These are phyloP conservation scores for Microdon myrmicae DNA, from an alignment of 2,888 invertebrate species.

Conservation along the genomic window DNA sequence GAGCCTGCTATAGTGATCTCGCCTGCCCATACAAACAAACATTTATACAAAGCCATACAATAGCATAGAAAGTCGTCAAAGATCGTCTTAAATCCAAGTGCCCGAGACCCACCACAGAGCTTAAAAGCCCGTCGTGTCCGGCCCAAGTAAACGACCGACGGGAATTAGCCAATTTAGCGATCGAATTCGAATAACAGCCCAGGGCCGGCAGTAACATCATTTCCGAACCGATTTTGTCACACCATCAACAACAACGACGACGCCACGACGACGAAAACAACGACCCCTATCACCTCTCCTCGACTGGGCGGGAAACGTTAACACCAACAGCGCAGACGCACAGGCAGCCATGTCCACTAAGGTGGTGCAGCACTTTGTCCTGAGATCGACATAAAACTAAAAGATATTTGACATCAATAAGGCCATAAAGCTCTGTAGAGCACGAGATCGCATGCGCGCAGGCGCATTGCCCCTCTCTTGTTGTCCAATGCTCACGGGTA, in stretches of 20 bases:
- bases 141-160: slow-evolving; percentile 18
- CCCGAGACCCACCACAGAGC: slow-evolving; percentile 35
- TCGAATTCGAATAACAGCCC: slow-evolving; percentile 26
- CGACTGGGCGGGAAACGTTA: slow-evolving; percentile 3
- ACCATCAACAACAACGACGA: slow-evolving; percentile 39
- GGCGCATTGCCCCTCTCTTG: slow-evolving; percentile 29
- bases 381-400: slow-evolving; percentile 44
- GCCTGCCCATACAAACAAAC: background rate
- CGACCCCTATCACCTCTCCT: slow-evolving; percentile 30
- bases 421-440: slow-evolving; percentile 45
- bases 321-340: background rate
- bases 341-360: background rate
- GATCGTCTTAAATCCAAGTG: slow-evolving; percentile 7
- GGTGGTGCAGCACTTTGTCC: slow-evolving; percentile 11
- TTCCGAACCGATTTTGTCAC: slow-evolving; percentile 45
- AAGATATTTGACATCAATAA: slow-evolving; percentile 47
- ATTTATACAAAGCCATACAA: slow-evolving; percentile 7
- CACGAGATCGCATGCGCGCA: slow-evolving; percentile 11
- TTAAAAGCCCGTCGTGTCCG: slow-evolving; percentile 4
- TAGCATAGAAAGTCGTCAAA: slow-evolving; percentile 26
- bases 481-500: slow-evolving; percentile 10
- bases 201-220: slow-evolving; percentile 34
- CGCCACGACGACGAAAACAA: slow-evolving; percentile 8
- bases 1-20: slow-evolving; percentile 21
- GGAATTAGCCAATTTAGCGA: slow-evolving; percentile 48